Conservation (phyloP, 2,113 vertebrate genomes). For the Plecturocebus donacophilus region DNA sequence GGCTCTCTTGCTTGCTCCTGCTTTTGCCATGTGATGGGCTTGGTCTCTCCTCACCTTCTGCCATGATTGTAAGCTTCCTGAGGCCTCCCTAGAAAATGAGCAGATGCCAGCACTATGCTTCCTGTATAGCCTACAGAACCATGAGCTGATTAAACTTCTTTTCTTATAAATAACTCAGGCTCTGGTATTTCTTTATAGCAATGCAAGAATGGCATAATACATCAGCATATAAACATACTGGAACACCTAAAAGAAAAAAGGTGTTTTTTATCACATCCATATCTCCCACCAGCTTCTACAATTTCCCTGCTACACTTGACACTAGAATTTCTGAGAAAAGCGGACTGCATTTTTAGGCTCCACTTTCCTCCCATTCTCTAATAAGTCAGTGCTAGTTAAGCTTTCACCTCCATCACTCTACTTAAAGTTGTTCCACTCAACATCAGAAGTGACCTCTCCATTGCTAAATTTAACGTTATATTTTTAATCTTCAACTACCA, state of each 20-base stretch:
- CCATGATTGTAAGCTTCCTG: no score
- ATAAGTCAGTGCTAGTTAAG: background rate
- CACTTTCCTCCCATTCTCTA: background rate
- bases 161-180: no score
- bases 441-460: background rate
- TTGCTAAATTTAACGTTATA: background rate
- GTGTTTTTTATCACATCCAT: background rate
- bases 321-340: background rate
- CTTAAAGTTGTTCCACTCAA: background rate
- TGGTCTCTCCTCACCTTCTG: no score
- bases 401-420: background rate
- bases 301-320: background rate
- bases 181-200: no score
- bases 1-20: no score
- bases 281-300: background rate
- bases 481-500: background rate
- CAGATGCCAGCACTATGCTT: no score
- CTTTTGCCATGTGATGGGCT: no score
- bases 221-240: background rate
- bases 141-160: no score
- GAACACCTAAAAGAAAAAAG: background rate
- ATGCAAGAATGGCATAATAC: background rate
- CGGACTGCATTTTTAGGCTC: background rate
- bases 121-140: no score
- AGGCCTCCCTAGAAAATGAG: no score